Base-by-base conservation (phyloP, 2,888 invertebrate genomes). In the Furcula furcula region DNA sequence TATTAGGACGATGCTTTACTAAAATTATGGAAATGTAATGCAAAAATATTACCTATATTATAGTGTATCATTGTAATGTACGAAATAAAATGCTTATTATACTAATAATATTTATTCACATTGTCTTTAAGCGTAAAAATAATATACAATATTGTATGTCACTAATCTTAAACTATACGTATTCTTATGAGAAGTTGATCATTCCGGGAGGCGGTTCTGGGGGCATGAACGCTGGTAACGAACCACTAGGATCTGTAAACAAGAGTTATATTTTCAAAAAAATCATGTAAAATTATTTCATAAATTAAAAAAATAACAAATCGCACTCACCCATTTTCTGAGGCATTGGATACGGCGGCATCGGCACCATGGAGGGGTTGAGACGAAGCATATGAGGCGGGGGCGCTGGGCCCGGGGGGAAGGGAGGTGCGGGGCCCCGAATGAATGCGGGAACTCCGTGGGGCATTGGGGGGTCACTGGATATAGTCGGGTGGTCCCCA, bases 131-230 rank as follows among this genome's bases (percentile, higher is more conserved):
- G 7, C 14, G 14, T 14, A 9, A 14, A 14, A 14, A 26, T 26
- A n/a, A 26, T 26, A 14, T 26, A 14, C 26, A 26, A 7, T 26
- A 14, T 11, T 12, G 26, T 26, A 26, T 26, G 26, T 26, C 14
- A 14, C 26, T 9, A 7, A 5, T 7, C 7, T 7, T 14, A 26
- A 9, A 2, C 4, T 12, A 10, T n/a, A 10, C 3, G 1, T 29
- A 26, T 27, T n/a, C 31, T 32, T 36, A 29, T 9, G 45, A 26
- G 28, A 76, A 79, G 27, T 54, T 59, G 39, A 84, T 65, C 12
- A 84, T 55, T 0, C 80, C 79, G 2, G 82, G 80, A 1, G 82
- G 84, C 0, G 83, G 80, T 29, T 85, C 84, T 0, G 82, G 76
- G 0, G 82, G 79, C 68, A 84, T 73, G 60, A 85, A 83, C 2